These are phyloP conservation scores for Tachina fera DNA, from an alignment of 2,888 invertebrate species.

Conservation along the genomic window DNA sequence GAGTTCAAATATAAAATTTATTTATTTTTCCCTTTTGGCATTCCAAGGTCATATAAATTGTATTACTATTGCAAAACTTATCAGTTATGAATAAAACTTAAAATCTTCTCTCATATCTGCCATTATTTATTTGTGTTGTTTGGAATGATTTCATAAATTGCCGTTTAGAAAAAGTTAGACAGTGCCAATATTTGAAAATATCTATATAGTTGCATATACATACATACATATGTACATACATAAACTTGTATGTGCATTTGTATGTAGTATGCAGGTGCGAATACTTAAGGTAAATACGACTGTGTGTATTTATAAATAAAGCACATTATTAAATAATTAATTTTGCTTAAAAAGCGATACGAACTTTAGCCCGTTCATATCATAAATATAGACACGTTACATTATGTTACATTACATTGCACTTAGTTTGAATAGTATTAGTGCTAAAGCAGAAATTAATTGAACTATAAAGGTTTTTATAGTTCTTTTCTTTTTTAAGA, in stretches of 20 bases:
- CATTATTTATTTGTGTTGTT: constrained; percentile 14
- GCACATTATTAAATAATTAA: too few species aligned
- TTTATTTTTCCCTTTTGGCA: not conserved
- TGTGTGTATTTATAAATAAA: too few species aligned
- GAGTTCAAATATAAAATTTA: not conserved
- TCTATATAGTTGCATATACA: not conserved
- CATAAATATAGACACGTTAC: too few species aligned
- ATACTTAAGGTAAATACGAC: too few species aligned
- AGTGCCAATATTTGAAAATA: not conserved
- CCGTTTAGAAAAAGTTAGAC: constrained; percentile 14
- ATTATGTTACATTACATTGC: too few species aligned
- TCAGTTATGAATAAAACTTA: not conserved
- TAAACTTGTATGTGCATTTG: not conserved
- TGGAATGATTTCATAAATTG: not conserved
- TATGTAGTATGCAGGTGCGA: not conserved
- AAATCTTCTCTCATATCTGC: not conserved
- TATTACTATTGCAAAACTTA: constrained; percentile 35
- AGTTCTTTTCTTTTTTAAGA: too few species aligned
- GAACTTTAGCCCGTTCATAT: too few species aligned
- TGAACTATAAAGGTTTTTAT: too few species aligned
- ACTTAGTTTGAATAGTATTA: too few species aligned
- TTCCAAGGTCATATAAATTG: constrained; percentile 27
- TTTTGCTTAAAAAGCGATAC: too few species aligned
- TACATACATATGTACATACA: too few species aligned
- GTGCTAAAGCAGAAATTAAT: too few species aligned